A percentile compares a stretch with the other conserved stretches of the same genome.
These are phyloP conservation scores for Anas platyrhynchos DNA, from an alignment of 2,113 vertebrate genomes.

Conservation along the genomic window DNA sequence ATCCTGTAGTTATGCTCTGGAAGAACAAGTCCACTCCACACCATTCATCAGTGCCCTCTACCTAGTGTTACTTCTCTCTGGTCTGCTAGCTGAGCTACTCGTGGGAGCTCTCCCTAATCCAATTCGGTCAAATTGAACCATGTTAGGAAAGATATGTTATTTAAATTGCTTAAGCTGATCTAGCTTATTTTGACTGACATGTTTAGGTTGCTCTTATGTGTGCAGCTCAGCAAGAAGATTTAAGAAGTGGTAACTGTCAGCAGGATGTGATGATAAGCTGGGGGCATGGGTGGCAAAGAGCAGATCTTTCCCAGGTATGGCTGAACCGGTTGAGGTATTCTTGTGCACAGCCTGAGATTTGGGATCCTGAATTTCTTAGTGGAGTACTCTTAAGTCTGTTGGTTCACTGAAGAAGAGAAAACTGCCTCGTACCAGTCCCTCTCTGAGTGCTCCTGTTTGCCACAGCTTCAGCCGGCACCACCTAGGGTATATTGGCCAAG, in stretches of 20 bases:
- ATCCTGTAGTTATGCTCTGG: background rate
- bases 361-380: background rate
- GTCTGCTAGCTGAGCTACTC: conserved; percentile 32
- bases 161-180: conserved; percentile 69
- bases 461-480: background rate
- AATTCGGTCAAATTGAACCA: conserved; percentile 61
- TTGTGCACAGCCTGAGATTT: background rate
- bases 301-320: background rate
- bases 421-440: background rate
- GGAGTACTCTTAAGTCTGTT: background rate
- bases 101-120: conserved; percentile 49
- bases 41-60: background rate
- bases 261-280: background rate
- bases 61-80: background rate
- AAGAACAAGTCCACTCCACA: background rate
- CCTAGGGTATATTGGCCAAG: background rate
- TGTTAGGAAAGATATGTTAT: conserved; percentile 68
- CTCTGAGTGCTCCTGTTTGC: background rate
- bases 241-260: background rate
- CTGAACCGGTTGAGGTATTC: background rate
- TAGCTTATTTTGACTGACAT: conserved; percentile 64
- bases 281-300: background rate
- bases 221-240: conserved; percentile 20
- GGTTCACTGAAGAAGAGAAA: background rate
- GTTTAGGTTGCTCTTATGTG: conserved; percentile 49